Conservation (phyloP, 37 sponge, comb jelly and placozoan genomes). For the Geodia barretti region DNA sequence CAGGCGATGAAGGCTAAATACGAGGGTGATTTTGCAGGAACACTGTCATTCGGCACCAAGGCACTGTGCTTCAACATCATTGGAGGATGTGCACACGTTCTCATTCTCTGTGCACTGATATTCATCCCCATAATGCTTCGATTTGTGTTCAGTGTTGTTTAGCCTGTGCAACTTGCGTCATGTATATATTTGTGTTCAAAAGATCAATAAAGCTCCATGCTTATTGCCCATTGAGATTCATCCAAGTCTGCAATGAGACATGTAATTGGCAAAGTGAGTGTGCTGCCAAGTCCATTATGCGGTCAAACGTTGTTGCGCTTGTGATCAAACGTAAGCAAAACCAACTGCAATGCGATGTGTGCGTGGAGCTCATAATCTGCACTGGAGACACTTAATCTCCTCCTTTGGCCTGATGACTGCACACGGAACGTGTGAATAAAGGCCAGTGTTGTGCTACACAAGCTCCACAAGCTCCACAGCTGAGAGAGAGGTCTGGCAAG, state of each 20-base stretch:
- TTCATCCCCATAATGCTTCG: background rate
- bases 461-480: no score
- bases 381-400: background rate
- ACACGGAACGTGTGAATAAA: no score
- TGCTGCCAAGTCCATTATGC: background rate
- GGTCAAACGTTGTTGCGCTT: no score
- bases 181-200: background rate
- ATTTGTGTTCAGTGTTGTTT: background rate
- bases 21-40: background rate
- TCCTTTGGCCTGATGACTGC: background rate
- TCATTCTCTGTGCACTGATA: background rate
- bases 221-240: no score
- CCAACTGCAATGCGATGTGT: background rate
- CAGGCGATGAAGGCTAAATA: background rate
- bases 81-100: background rate
- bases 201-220: no score
- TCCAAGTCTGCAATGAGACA: no score
- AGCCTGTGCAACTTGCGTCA: background rate
- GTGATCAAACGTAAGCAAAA: no score
- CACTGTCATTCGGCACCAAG: background rate
- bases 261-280: no score
- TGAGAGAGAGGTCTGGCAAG: no score
- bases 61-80: conserved; percentile 2
- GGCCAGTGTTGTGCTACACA: no score
- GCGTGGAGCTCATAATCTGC: background rate